Evolutionary conservation across 1,140 invertebrate species (phyloP).

Genomic region (Helicorthomorpha holstii): DNA sequence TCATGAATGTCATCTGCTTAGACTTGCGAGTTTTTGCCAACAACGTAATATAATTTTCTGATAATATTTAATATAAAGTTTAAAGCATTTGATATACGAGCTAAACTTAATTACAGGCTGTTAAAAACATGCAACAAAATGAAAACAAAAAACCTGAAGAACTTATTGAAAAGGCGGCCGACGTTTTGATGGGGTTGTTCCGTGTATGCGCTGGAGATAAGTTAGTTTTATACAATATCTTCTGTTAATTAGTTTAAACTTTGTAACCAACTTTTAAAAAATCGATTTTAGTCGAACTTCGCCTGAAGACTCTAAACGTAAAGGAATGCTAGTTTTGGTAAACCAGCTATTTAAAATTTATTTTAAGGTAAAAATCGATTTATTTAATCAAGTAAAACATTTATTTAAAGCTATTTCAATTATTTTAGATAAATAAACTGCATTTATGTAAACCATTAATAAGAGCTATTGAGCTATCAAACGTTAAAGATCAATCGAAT

Average conservation of each 20-base stretch:
- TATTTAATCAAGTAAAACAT: conserved; percentile 1
- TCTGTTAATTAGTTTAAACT: not conserved
- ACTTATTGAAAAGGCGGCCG: conserved; percentile 81
- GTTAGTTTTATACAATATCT: conserved; percentile 24
- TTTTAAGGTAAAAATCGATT: conserved; percentile 53
- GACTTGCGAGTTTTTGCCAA: conserved; percentile 72
- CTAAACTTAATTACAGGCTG: conserved; percentile 36
- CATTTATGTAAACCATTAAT: conserved; percentile 94
- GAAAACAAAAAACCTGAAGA: conserved; percentile 35
- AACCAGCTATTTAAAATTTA: conserved; percentile 98
- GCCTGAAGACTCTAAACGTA: conserved; percentile 76
- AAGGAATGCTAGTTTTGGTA: conserved; percentile 88
- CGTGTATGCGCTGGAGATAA: conserved; percentile 90
- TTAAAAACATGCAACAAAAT: conserved; percentile 29
- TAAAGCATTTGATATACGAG: conserved; percentile 2
- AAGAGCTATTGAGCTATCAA: conserved; percentile 80
- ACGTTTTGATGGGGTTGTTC: conserved; percentile 84
- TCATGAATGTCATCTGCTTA: conserved; percentile 74
- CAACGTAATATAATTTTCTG: conserved; percentile 7
- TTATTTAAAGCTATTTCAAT: conserved; percentile 7
- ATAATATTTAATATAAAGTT: not conserved
- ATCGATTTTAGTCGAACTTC: conserved; percentile 41
- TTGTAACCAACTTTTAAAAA: conserved; percentile 2
- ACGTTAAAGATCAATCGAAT: conserved; percentile 73
- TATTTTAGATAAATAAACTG: conserved; percentile 57